These are phyloP conservation scores for Meloidogyne chitwoodi DNA, from an alignment of 1,140 invertebrate species.

Conservation along the genomic window DNA sequence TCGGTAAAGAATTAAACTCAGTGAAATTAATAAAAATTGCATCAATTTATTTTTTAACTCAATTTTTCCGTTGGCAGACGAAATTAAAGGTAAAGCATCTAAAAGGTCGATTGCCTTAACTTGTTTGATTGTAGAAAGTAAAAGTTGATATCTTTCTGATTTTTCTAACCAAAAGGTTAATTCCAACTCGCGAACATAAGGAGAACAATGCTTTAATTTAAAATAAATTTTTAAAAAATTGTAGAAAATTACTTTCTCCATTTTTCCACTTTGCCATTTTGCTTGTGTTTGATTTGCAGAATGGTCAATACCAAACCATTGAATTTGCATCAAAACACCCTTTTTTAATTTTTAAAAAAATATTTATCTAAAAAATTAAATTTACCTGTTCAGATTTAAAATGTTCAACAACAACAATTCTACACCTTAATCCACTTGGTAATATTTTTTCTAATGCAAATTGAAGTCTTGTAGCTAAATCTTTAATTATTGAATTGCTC, in stretches of 20 bases:
- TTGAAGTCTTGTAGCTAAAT: constrained; percentile 52
- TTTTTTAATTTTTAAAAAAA: neutral
- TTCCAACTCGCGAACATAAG: constrained; percentile 40
- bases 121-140: constrained; percentile 50
- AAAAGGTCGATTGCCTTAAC: constrained; percentile 42
- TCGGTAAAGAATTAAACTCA: neutral
- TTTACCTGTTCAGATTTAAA: constrained; percentile 22
- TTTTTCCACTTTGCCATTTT: constrained; percentile 48
- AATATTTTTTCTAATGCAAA: constrained; percentile 54
- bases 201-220: constrained; percentile 33
- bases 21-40: neutral
- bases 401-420: constrained; percentile 48
- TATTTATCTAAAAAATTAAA: neutral
- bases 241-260: constrained; percentile 50
- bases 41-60: neutral
- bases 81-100: constrained; percentile 32
- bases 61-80: neutral
- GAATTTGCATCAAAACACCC: constrained; percentile 50
- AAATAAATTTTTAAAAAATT: constrained; percentile 16
- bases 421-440: constrained; percentile 47
- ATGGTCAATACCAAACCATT: constrained; percentile 54
- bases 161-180: constrained; percentile 40
- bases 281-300: constrained; percentile 36
- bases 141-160: constrained; percentile 43
- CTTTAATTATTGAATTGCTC: constrained; percentile 42